These are phyloP conservation scores for Vollenhovia emeryi DNA, from an alignment of 1,140 invertebrate genomes.

Conservation along the genomic window DNA sequence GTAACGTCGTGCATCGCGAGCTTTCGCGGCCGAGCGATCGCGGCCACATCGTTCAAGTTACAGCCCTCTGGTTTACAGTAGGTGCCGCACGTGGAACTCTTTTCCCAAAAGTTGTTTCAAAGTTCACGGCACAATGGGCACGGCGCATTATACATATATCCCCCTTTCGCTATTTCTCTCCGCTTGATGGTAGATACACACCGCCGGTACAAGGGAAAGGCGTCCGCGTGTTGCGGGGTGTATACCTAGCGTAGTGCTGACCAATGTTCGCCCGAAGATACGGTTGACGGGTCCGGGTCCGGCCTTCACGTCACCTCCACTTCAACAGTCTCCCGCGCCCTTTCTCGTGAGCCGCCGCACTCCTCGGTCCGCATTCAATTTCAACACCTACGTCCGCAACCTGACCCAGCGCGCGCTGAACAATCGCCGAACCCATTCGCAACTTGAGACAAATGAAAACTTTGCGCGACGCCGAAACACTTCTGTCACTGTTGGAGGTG, in stretches of 20 bases:
- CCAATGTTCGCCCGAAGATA: slow-evolving; percentile 82
- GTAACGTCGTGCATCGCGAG: not conserved
- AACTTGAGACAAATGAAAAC: slow-evolving; percentile 75
- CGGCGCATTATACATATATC: slow-evolving; percentile 72
- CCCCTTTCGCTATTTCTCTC: slow-evolving; percentile 78
- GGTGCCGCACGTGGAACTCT: slow-evolving; percentile 65
- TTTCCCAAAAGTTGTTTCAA: slow-evolving; percentile 82
- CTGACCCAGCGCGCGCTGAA: slow-evolving; percentile 73
- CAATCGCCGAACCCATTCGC: slow-evolving; percentile 70
- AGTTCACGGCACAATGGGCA: slow-evolving; percentile 83
- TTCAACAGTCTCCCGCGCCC: slow-evolving; percentile 77
- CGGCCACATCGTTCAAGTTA: slow-evolving; percentile 37
- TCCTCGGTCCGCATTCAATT: slow-evolving; percentile 80
- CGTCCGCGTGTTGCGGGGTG: slow-evolving; percentile 64
- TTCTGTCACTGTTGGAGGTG: slow-evolving; percentile 56
- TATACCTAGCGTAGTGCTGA: slow-evolving; percentile 79
- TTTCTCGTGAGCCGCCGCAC: slow-evolving; percentile 64
- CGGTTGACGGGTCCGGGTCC: slow-evolving; percentile 81
- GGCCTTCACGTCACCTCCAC: slow-evolving; percentile 76
- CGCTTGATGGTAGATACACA: slow-evolving; percentile 67
- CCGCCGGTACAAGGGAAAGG: slow-evolving; percentile 67
- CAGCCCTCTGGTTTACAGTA: slow-evolving; percentile 59
- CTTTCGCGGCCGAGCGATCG: slow-evolving; percentile 40
- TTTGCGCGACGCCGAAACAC: slow-evolving; percentile 66
- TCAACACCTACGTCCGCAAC: slow-evolving; percentile 80